These are phyloP conservation scores for Ailurus styani DNA, from an alignment of 2,113 vertebrate genomes.

Conservation along the genomic window DNA sequence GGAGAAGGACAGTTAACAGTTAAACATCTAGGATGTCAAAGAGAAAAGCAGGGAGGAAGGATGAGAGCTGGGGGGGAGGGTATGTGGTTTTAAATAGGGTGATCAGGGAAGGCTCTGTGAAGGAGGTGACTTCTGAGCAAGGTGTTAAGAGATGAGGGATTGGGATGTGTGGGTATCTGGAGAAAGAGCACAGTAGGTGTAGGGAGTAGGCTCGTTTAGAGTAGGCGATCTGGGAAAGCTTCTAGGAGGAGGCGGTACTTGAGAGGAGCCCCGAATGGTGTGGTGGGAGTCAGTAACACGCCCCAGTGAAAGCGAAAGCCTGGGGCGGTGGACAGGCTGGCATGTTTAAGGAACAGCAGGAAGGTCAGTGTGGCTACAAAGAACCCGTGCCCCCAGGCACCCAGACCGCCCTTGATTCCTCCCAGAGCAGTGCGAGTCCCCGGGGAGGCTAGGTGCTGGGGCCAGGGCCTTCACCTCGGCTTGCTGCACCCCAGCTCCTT, in stretches of 20 bases:
- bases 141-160: neutral
- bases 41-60: neutral
- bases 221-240: neutral
- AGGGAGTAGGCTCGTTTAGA: neutral
- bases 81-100: neutral
- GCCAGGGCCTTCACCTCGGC: neutral
- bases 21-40: neutral
- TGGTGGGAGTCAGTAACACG: neutral
- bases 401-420: neutral
- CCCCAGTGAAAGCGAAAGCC: neutral
- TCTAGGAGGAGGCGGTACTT: neutral
- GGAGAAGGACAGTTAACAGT: neutral
- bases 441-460: neutral
- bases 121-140: neutral
- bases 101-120: neutral
- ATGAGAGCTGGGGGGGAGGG: neutral
- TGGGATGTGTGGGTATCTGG: neutral
- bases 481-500: constrained; percentile 53
- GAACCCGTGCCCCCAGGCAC: neutral
- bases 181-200: neutral
- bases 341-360: neutral
- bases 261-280: neutral
- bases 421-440: neutral
- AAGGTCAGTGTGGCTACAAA: neutral
- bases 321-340: neutral